Percentiles rank a stretch among this genome's conserved stretches.
Evolutionary conservation across 2,797 vertebrate species (phyloP).

Genomic region (Hippopotamyrus pictus): DNA sequence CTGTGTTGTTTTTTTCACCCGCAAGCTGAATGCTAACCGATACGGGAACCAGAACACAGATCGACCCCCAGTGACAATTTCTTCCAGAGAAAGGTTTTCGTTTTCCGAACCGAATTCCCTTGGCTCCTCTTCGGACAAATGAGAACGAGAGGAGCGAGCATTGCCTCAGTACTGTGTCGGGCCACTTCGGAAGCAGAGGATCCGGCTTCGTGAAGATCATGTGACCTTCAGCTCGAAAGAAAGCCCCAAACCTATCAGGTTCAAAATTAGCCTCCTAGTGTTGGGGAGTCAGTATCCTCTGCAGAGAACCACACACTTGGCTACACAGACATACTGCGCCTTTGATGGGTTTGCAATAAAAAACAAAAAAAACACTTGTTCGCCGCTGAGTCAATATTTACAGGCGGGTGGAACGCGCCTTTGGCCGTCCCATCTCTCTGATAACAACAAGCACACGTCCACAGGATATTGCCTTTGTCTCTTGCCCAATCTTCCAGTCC

Average conservation of each 20-base stretch:
- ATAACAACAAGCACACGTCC: slow-evolving; percentile 12
- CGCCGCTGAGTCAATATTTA: slow-evolving; percentile 36
- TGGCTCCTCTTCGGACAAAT: neutral
- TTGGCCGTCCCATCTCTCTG: neutral
- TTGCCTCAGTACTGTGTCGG: neutral
- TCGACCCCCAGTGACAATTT: neutral
- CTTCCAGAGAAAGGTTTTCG: neutral
- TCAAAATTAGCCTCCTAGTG: neutral
- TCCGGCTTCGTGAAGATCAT: neutral
- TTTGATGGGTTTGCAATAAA: slow-evolving; percentile 28
- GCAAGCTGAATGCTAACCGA: neutral
- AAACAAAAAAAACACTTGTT: slow-evolving; percentile 2
- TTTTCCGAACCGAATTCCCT: neutral
- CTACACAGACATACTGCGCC: slow-evolving; percentile 17
- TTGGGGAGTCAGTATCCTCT: neutral
- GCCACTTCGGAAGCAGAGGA: neutral
- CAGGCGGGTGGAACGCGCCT: slow-evolving; percentile 20
- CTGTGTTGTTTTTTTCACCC: neutral
- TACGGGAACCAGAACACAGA: neutral
- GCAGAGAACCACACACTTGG: neutral
- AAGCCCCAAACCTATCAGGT: neutral
- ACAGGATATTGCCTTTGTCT: slow-evolving; percentile 6
- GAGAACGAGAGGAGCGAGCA: neutral
- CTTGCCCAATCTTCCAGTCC: neutral
- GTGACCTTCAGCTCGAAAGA: neutral